Percentiles rank a stretch among this genome's conserved stretches.
These are phyloP conservation scores for Orthosia gothica DNA, from an alignment of 2,888 invertebrate genomes.

Conservation along the genomic window DNA sequence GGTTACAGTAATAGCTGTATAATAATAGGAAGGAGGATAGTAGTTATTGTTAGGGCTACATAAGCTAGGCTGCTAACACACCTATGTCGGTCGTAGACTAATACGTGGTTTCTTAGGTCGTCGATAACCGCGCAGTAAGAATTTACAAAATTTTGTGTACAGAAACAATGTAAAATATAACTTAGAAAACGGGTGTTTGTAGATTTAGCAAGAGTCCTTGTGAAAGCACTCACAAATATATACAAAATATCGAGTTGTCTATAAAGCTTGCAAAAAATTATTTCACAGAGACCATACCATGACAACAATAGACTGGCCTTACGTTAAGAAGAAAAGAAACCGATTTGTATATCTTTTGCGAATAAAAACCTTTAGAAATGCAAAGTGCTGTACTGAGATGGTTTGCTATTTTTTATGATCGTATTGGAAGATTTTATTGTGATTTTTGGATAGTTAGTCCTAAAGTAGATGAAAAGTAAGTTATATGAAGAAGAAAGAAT, in stretches of 20 bases:
- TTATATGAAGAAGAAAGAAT: not conserved
- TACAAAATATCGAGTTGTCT: not conserved
- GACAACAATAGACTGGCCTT: constrained; percentile 22
- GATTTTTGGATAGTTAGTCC: not conserved
- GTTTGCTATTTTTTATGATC: constrained; percentile 12
- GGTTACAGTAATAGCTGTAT: constrained; percentile 27
- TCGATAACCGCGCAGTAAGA: not conserved
- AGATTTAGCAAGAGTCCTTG: not conserved
- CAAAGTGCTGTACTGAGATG: constrained; percentile 1
- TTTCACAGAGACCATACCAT: constrained; percentile 14
- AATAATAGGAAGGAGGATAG: constrained; percentile 19
- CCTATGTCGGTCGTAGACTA: not conserved
- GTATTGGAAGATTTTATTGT: constrained; percentile 8
- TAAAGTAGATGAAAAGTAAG: too few relatives aligned
- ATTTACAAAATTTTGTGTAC: not conserved
- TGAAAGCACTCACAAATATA: not conserved
- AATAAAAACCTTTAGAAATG: constrained; percentile 10
- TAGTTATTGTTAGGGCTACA: constrained; percentile 5
- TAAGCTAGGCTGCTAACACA: too few relatives aligned
- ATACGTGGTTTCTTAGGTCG: not conserved
- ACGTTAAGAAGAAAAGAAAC: constrained; percentile 17
- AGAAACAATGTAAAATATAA: too few relatives aligned
- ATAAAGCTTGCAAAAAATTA: not conserved
- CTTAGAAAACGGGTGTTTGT: not conserved
- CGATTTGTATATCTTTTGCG: constrained; percentile 21